Evolutionary conservation across 2,797 vertebrate genomes (phyloP).

Genomic region (Liasis olivaceus): DNA sequence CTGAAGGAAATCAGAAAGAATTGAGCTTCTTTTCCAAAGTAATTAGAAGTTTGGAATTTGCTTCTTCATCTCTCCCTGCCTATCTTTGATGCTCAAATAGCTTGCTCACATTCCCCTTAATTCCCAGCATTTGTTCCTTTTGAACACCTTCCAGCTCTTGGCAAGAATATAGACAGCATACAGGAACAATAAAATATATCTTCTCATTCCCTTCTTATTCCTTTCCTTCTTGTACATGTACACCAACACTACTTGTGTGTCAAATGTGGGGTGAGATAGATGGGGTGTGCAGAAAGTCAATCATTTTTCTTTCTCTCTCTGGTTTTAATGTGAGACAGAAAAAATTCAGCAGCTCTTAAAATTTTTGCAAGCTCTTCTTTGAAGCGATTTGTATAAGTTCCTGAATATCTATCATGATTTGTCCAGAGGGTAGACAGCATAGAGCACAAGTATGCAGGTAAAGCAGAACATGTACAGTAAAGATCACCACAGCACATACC

Average conservation of each 20-base stretch:
- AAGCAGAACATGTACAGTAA: background rate
- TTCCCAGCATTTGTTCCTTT: background rate
- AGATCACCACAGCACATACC: background rate
- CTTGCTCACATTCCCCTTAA: background rate
- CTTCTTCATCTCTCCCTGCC: background rate
- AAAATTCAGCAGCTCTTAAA: background rate
- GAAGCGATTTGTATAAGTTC: background rate
- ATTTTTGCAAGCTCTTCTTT: background rate
- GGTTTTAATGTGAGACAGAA: background rate
- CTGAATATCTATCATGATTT: background rate
- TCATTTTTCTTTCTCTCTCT: background rate
- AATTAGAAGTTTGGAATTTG: background rate
- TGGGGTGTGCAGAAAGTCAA: background rate
- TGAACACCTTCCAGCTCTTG: background rate
- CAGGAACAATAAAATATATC: background rate
- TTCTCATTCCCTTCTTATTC: background rate
- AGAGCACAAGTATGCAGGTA: background rate
- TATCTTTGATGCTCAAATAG: background rate
- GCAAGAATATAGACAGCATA: background rate
- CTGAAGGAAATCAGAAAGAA: background rate
- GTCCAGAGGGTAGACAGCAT: background rate
- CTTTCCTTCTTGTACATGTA: background rate
- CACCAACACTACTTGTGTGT: background rate
- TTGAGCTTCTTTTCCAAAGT: background rate
- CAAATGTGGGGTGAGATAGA: background rate